A percentile compares a stretch with the other conserved stretches of the same genome.
These are phyloP conservation scores for Meghimatium bilineatum DNA, from an alignment of 2,888 invertebrate genomes.

Conservation along the genomic window DNA sequence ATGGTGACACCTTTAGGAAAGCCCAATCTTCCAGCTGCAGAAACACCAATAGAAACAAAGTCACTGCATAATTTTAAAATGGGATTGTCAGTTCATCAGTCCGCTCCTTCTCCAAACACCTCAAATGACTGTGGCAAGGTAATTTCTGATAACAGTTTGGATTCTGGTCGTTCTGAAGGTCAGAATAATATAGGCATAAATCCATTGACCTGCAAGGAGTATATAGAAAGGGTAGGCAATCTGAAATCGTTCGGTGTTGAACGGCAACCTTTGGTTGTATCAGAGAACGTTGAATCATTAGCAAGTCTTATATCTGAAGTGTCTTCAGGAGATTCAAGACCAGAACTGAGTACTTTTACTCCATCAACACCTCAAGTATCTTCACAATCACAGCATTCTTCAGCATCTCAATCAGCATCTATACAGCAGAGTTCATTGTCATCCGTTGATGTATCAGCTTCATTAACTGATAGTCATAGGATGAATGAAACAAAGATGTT, in stretches of 20 bases:
- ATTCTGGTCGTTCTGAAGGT: background rate
- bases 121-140: background rate
- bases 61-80: background rate
- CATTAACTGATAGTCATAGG: background rate
- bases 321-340: background rate
- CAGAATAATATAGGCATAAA: background rate
- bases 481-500: background rate
- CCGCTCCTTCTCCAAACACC: background rate
- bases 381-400: background rate
- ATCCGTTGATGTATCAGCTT: background rate
- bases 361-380: background rate
- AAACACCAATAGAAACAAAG: background rate
- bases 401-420: background rate
- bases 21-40: background rate
- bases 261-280: background rate
- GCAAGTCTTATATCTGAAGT: slow-evolving; percentile 5
- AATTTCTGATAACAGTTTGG: background rate
- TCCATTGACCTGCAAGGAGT: background rate
- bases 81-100: background rate
- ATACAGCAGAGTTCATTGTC: background rate
- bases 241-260: background rate
- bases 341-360: background rate
- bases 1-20: background rate
- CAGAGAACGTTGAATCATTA: background rate
- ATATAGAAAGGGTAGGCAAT: background rate